Conservation (phyloP, 2,113 vertebrate species). For the Microtus montanus region DNA sequence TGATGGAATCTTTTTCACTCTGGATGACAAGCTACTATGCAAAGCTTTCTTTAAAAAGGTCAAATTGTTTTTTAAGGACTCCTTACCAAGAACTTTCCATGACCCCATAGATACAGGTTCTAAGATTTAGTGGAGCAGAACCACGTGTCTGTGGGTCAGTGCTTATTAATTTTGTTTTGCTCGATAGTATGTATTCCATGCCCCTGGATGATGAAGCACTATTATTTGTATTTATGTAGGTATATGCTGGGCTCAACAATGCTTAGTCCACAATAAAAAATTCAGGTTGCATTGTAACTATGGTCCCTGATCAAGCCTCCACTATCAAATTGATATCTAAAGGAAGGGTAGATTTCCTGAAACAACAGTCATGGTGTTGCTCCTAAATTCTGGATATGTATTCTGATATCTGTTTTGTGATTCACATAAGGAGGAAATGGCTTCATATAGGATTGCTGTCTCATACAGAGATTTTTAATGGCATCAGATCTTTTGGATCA, state of each 20-base stretch:
- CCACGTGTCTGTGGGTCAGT: background rate
- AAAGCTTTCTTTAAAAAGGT: background rate
- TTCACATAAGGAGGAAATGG: background rate
- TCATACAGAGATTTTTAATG: background rate
- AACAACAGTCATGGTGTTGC: background rate
- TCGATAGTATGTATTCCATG: background rate
- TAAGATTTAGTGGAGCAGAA: background rate
- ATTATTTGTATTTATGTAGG: background rate
- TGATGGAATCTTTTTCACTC: background rate
- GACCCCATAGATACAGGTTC: background rate
- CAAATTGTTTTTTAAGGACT: background rate
- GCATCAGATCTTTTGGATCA: background rate
- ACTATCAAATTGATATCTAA: background rate
- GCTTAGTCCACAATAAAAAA: background rate
- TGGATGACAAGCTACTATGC: background rate
- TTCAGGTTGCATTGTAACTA: background rate
- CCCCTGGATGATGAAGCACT: background rate
- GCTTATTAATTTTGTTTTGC: background rate
- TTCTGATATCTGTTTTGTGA: background rate
- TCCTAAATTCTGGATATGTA: background rate
- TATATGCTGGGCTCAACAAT: background rate
- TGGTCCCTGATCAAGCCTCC: background rate
- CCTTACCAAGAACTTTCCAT: background rate
- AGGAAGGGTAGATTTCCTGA: background rate
- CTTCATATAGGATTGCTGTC: background rate